phyloP scores from a whole-genome alignment of 1,140 invertebrate species.

The Eubasilissa regina region DNA sequence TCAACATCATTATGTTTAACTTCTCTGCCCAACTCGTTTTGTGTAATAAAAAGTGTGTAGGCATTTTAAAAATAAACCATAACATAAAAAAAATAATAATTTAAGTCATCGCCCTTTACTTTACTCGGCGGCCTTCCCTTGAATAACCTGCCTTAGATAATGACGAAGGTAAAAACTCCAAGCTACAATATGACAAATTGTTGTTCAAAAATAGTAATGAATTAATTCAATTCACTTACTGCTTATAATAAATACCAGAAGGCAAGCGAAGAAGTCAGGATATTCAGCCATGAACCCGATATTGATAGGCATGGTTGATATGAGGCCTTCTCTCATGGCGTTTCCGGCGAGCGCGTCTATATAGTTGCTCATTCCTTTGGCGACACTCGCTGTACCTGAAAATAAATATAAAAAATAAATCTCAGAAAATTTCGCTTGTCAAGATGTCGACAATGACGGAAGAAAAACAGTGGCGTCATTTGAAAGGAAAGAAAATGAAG shows the following conservation, averaged over 20 bases:
- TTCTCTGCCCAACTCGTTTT: too few species aligned
- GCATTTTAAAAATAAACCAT: neutral
- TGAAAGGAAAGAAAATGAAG: too few species aligned
- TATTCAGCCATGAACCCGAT: slow-evolving; percentile 83
- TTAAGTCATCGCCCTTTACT: too few species aligned
- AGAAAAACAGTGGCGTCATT: too few species aligned
- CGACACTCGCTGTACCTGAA: slow-evolving; percentile 90
- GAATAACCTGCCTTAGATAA: neutral
- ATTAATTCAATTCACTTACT: slow-evolving; percentile 61
- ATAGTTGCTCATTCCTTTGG: slow-evolving; percentile 91
- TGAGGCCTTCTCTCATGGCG: slow-evolving; percentile 80
- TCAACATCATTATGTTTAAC: too few species aligned
- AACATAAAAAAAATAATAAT: too few species aligned
- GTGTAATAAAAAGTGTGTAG: too few species aligned
- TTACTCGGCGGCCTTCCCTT: neutral
- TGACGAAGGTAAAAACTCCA: neutral
- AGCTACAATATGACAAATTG: neutral
- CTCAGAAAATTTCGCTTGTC: too few species aligned
- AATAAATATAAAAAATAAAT: neutral
- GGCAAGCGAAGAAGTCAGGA: slow-evolving; percentile 87
- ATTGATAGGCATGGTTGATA: slow-evolving; percentile 80
- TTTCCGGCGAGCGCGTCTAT: slow-evolving; percentile 87
- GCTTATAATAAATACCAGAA: slow-evolving; percentile 78
- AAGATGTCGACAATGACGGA: too few species aligned
- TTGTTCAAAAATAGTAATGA: neutral